Percentiles rank a stretch among this genome's conserved stretches.
phyloP scores from a whole-genome alignment of 1,140 invertebrate genomes.

The Cyclargus thomasi region DNA sequence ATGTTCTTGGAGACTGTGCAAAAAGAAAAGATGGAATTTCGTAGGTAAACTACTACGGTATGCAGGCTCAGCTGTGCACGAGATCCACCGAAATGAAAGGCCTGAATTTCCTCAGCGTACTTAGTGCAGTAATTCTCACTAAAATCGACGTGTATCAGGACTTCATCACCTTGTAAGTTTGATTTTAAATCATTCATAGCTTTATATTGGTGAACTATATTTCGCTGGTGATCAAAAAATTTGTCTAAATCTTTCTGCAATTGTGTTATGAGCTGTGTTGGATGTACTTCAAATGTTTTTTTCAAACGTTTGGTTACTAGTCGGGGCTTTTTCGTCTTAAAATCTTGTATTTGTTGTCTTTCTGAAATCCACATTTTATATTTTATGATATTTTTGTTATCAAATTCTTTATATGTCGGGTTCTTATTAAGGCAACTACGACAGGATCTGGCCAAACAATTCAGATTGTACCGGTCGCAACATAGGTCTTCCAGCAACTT shows the following conservation, averaged over 20 bases:
- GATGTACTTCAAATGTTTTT: constrained; percentile 9
- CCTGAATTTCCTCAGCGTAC: constrained; percentile 44
- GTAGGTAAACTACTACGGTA: constrained; percentile 41
- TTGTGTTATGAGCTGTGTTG: constrained; percentile 5
- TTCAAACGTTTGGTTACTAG: constrained; percentile 20
- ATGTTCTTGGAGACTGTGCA: constrained; percentile 35
- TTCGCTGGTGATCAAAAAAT: constrained; percentile 19
- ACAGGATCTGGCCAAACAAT: constrained; percentile 4
- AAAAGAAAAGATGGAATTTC: constrained; percentile 28
- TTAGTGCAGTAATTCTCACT: constrained; percentile 47
- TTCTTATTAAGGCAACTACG: constrained; percentile 26
- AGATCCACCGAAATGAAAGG: constrained; percentile 24
- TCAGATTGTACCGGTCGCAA: background rate
- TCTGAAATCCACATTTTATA: constrained; percentile 31
- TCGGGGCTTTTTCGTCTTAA: constrained; percentile 5
- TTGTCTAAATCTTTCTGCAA: constrained; percentile 9
- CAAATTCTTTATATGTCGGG: constrained; percentile 27
- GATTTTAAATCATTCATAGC: constrained; percentile 34
- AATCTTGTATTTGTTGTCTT: constrained; percentile 12
- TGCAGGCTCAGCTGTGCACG: constrained; percentile 16
- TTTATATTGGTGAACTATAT: constrained; percentile 35
- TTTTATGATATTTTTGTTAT: constrained; percentile 25
- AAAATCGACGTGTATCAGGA: constrained; percentile 32
- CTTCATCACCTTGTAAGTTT: constrained; percentile 32
- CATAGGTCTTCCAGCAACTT: background rate